Conservation (phyloP, 2,888 invertebrate genomes). For the Brachylomia viminalis region DNA sequence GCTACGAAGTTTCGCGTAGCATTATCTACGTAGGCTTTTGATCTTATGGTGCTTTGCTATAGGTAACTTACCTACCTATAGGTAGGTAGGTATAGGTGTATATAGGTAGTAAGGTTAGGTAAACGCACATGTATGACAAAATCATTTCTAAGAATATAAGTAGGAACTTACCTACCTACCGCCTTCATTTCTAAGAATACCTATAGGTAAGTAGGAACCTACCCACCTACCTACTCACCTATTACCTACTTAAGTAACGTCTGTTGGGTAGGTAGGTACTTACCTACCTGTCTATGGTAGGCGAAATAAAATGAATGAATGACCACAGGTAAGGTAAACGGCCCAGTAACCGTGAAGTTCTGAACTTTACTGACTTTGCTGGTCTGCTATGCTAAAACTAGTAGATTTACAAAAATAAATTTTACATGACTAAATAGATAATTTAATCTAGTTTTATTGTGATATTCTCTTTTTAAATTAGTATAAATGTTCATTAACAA, state of each 20-base stretch:
- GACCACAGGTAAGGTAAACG: too few species aligned
- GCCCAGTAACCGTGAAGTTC: too few species aligned
- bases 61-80: background rate
- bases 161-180: background rate
- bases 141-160: background rate
- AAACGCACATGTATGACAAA: background rate
- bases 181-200: too few species aligned
- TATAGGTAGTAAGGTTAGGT: background rate
- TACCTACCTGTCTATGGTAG: background rate
- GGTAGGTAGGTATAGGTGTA: background rate
- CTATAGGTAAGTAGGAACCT: background rate
- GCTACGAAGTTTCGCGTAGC: background rate
- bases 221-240: background rate
- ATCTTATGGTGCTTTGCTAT: background rate
- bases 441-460: too few species aligned
- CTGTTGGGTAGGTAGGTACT: background rate
- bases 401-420: too few species aligned
- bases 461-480: too few species aligned
- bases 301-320: background rate
- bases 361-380: too few species aligned
- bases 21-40: background rate
- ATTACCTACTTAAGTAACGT: too few species aligned
- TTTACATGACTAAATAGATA: too few species aligned
- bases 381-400: too few species aligned
- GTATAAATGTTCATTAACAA: too few species aligned